phyloP scores from a whole-genome alignment of 2,797 vertebrate genomes.

The Myotis findleyi region DNA sequence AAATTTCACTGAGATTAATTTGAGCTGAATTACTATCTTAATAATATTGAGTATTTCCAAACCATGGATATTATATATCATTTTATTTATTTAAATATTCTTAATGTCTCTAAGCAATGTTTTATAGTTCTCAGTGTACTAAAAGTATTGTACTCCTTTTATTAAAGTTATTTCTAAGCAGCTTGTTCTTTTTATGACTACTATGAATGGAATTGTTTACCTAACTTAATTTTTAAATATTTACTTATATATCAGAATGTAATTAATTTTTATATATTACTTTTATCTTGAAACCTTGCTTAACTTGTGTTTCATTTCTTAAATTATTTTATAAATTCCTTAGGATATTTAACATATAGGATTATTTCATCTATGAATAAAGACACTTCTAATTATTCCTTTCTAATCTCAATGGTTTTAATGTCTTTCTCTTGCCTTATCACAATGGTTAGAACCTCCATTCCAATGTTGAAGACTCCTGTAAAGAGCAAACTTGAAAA shows the following conservation, averaged over 20 bases:
- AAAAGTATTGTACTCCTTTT: not conserved
- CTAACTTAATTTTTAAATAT: conserved; percentile 41
- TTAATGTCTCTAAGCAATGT: not conserved
- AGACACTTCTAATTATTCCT: not conserved
- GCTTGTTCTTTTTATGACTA: conserved; percentile 15
- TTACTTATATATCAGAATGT: not conserved
- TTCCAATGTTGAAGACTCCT: not conserved
- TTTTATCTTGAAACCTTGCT: not conserved
- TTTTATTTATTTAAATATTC: conserved; percentile 7
- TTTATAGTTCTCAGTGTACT: not conserved
- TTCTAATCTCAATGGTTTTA: not conserved
- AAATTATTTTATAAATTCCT: conserved; percentile 12
- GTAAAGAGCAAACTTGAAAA: not conserved
- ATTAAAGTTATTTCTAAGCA: not conserved
- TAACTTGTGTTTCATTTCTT: conserved; percentile 6
- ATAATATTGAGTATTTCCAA: not conserved
- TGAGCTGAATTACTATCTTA: not conserved
- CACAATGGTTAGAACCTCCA: not conserved
- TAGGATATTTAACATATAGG: not conserved
- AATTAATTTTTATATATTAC: not conserved
- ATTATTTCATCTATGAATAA: not conserved
- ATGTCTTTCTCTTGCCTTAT: conserved; percentile 7
- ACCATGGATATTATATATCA: not conserved
- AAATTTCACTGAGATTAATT: conserved; percentile 26
- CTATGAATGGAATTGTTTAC: not conserved